Percentiles rank a stretch among this genome's conserved stretches.
These are phyloP conservation scores for Notolabrus celidotus DNA, from an alignment of 2,797 vertebrate species.

Conservation along the genomic window DNA sequence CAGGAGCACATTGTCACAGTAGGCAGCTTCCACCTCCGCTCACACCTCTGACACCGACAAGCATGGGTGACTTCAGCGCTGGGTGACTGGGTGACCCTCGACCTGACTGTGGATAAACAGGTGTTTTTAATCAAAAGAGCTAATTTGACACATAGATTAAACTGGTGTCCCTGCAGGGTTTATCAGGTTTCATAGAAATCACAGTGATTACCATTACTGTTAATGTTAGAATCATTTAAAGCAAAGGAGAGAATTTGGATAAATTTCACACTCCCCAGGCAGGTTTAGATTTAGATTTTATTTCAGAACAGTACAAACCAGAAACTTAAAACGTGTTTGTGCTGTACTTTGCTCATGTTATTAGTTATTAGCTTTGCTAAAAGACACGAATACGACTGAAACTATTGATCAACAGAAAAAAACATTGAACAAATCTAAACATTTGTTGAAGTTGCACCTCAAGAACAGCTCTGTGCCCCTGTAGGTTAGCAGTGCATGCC, in stretches of 20 bases:
- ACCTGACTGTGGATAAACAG: slow-evolving; percentile 1
- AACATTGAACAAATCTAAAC: too few species aligned
- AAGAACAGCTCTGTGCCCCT: neutral
- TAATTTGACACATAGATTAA: neutral
- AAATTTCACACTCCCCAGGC: slow-evolving; percentile 15
- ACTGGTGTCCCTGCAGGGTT: neutral
- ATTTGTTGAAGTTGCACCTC: neutral
- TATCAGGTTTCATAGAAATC: neutral
- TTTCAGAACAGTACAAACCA: neutral
- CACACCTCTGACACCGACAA: slow-evolving; percentile 67
- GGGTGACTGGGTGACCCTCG: slow-evolving; percentile 10
- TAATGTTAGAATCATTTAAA: neutral
- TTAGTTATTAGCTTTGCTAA: neutral
- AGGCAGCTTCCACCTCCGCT: slow-evolving; percentile 74
- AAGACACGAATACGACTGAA: neutral
- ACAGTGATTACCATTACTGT: neutral
- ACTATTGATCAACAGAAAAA: neutral
- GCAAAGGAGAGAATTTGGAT: neutral
- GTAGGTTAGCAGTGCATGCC: neutral
- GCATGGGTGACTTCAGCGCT: slow-evolving; percentile 32
- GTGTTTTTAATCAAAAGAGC: too few species aligned
- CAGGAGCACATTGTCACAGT: slow-evolving; percentile 78
- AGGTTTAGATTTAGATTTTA: neutral
- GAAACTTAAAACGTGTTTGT: neutral
- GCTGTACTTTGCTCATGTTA: neutral